These are phyloP conservation scores for Ifrita kowaldi DNA, from an alignment of 2,113 vertebrate genomes.

Conservation along the genomic window DNA sequence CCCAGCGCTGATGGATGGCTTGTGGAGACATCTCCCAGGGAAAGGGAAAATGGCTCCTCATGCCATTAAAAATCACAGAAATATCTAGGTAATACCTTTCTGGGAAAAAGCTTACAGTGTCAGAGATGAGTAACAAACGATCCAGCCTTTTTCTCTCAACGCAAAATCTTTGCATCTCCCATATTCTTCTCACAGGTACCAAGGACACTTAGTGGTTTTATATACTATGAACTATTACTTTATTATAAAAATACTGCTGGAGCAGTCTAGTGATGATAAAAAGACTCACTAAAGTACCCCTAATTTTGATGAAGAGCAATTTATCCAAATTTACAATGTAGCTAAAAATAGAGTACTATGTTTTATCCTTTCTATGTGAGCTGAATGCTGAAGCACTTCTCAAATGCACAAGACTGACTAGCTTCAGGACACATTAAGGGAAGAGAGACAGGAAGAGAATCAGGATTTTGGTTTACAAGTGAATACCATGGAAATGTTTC, in stretches of 20 bases:
- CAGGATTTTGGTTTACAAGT: neutral
- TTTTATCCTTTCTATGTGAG: neutral
- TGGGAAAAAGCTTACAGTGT: neutral
- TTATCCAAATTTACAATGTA: neutral
- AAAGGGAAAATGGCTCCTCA: neutral
- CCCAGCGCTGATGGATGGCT: neutral
- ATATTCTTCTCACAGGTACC: neutral
- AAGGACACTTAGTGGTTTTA: neutral
- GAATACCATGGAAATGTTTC: neutral
- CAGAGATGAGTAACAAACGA: neutral
- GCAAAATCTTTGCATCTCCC: neutral
- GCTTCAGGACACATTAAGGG: neutral
- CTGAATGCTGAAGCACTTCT: neutral
- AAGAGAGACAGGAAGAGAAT: neutral
- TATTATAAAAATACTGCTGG: conserved; percentile 6
- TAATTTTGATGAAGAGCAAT: conserved; percentile 37
- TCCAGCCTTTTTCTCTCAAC: neutral
- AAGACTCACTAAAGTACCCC: neutral
- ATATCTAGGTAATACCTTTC: neutral
- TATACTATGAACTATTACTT: conserved; percentile 6
- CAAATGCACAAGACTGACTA: neutral
- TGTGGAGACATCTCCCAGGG: neutral
- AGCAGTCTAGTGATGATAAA: neutral
- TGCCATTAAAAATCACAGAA: neutral
- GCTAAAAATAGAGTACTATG: neutral